Percentiles rank a stretch among this genome's conserved stretches.
Evolutionary conservation across 1,140 invertebrate species (phyloP).

Genomic region (Bombus superbus): DNA sequence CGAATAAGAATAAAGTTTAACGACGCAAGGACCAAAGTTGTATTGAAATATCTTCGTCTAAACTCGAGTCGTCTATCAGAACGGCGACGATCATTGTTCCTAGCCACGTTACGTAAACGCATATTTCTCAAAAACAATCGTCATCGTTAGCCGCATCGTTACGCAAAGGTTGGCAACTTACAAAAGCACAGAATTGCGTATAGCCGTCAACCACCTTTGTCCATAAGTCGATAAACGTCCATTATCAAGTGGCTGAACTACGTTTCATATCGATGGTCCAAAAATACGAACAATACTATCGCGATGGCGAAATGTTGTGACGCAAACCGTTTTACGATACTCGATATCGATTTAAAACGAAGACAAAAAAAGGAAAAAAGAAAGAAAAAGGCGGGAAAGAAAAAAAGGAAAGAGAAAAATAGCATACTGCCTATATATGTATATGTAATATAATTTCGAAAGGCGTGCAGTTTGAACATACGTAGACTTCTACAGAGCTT

Average conservation of each 20-base stretch:
- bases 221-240: slow-evolving; percentile 4
- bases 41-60: background rate
- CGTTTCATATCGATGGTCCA: too few relatives aligned
- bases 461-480: background rate
- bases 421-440: too few relatives aligned
- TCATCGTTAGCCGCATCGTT: background rate
- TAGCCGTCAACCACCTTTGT: background rate
- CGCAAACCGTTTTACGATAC: background rate
- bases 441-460: background rate
- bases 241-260: background rate
- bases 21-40: too few relatives aligned
- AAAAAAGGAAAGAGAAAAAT: background rate
- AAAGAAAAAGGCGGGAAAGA: background rate
- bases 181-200: background rate
- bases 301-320: background rate
- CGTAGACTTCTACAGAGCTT: background rate
- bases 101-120: background rate
- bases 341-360: background rate
- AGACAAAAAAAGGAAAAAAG: background rate
- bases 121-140: background rate
- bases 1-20: too few relatives aligned
- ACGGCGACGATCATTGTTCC: background rate
- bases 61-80: background rate
- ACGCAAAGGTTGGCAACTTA: background rate
- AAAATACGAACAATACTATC: slow-evolving; percentile 6